Conservation (phyloP, 2,113 vertebrate species). For the Aldabrachelys gigantea region DNA sequence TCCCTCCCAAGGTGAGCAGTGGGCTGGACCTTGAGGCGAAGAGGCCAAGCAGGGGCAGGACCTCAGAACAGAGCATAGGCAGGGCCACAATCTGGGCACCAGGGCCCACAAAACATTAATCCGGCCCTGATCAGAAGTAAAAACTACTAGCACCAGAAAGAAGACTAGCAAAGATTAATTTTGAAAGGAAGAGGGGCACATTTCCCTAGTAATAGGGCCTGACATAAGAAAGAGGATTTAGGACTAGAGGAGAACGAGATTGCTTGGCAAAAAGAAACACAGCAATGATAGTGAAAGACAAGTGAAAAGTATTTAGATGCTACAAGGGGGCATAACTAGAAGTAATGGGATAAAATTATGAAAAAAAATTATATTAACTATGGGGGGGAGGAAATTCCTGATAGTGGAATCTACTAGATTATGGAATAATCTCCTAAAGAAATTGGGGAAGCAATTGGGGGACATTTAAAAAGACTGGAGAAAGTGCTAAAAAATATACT, state of each 20-base stretch:
- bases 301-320: background rate
- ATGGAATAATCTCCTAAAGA: background rate
- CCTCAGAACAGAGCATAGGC: too few relatives aligned
- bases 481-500: accelerated
- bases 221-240: background rate
- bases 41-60: too few relatives aligned
- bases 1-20: too few relatives aligned
- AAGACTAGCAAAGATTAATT: accelerated
- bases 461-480: background rate
- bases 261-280: background rate
- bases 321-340: background rate
- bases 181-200: accelerated
- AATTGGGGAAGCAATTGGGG: accelerated
- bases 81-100: too few relatives aligned
- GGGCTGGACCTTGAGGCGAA: too few relatives aligned
- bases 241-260: accelerated
- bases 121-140: background rate
- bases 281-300: background rate
- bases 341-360: background rate
- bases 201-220: accelerated
- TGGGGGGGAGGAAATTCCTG: background rate
- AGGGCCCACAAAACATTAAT: too few relatives aligned
- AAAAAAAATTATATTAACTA: accelerated
- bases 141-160: background rate
- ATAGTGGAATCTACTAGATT: accelerated